Evolutionary conservation across 2,113 vertebrate species (phyloP), one percentile per base, ranked within the genome.

Genomic region (Scophthalmus maximus): DNA sequence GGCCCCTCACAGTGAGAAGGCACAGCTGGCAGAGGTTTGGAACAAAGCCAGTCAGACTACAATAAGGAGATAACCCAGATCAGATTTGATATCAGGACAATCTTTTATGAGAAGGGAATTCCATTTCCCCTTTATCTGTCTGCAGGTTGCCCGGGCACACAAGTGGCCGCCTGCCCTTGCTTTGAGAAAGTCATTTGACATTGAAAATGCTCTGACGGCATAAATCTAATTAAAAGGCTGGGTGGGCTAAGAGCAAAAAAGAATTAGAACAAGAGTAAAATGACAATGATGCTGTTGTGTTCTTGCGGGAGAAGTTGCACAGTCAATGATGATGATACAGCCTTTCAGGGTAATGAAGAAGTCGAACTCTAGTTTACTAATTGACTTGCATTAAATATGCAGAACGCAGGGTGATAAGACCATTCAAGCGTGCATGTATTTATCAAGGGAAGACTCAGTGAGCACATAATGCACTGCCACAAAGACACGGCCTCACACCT

Each of bases 131-230:
- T 73, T 77, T 55, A 68, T 73, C 64, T 81, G 62, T 84, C 65
- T 79, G 47, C 34, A 67, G 74, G 80, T 77, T 68, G 53, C 65
- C 65, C 17, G 1, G 44, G 62, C 49, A 42, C 73, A 69, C 66
- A 81, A 80, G 81, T 87, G 68, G 58, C 77, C 26, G 78, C 56
- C 34, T 75, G 80, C 77, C 81, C 69, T 86, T 86, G 76, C 70
- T 76, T 83, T 76, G 53, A 86, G 73, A 38, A 65, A 56, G 70
- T 77, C 32, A 3, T 73, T 79, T 88, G 87, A 86, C 90, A 89
- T 83, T 81, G 88, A 87, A 82, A 87, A 76, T 29, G 65, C 56
- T 58, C 38, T 62, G 67, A 74, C 8, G 14, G 69, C 55, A 65
- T 55, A 64, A 65, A 79, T 90, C 52, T 68, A 79, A 89, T 89